Base-by-base conservation (phyloP, 2,113 vertebrate species). In the Heteronetta atricapilla region DNA sequence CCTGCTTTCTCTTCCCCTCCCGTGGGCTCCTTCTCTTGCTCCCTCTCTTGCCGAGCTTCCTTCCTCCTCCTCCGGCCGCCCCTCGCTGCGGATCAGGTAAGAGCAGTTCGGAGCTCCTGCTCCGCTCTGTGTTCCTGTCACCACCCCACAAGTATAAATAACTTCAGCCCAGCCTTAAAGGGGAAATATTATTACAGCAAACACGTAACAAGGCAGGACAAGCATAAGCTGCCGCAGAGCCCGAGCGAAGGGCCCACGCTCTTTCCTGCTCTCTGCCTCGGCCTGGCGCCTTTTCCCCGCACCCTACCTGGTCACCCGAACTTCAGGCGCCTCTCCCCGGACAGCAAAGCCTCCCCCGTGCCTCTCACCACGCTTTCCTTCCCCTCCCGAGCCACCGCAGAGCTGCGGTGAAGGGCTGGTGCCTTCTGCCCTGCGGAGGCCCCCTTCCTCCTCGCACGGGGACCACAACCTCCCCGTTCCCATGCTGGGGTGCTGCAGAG, bases 131-230 rank as follows among this genome's bases (percentile, higher is more conserved):
- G 96, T 96, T 97, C 92, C 95, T 97, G 97, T 97, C 96, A 96
- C 95, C 95, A 97, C 92, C 94, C 95, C 81, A 42, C 94, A 90
- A 93, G 90, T 90, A 96, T 94, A 97, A 97, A 97, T 97, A 97
- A 97, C 97, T 96, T 94, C 82, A 91, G 93, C 95, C 93, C 83
- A 96, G 94, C 94, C 97, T 97, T 96, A 96, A 97, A 97, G 96
- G 95, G 97, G 95, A 97, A 97, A 97, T 97, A 96, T 95, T 96
- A 89, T 95, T 96, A 86, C 96, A 94, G 92, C 95, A 96, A 82
- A 90, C 82, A 83, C 29, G 64, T 74, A 95, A 94, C 95, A 86
- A 96, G 96, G 97, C 97, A 96, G 85, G 93, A 96, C 95, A 94
- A 94, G 95, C 91, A 91, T 62, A 90, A 2, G 70, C 68, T 2